Percentiles rank a stretch among this genome's conserved stretches.
Evolutionary conservation across 2,797 vertebrate species (phyloP).

Genomic region (Melanotaenia maccullochi): DNA sequence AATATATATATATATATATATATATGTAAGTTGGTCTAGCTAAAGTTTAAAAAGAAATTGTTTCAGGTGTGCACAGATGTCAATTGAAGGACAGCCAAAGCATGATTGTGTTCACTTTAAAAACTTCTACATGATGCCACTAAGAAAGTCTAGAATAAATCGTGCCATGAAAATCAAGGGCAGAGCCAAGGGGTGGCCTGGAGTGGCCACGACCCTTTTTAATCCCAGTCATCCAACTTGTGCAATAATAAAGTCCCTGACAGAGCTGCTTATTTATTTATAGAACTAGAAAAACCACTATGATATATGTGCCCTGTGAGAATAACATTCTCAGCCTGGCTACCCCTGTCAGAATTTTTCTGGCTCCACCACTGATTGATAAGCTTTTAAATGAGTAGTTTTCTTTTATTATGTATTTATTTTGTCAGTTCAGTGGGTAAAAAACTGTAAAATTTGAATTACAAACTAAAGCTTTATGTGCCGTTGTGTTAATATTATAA

Average conservation of each 20-base stretch:
- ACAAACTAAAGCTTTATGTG: background rate
- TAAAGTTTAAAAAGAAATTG: background rate
- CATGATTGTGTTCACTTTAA: constrained; percentile 21
- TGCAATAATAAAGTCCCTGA: background rate
- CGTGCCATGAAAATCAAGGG: background rate
- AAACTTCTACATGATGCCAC: background rate
- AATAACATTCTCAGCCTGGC: background rate
- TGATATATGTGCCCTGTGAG: background rate
- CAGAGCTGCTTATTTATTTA: too few species aligned
- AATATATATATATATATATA: too few species aligned
- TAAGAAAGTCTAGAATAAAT: background rate
- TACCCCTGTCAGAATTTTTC: background rate
- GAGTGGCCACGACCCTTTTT: background rate
- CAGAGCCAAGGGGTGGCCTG: background rate
- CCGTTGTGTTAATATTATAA: background rate
- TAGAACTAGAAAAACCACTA: too few species aligned
- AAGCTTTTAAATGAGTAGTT: background rate
- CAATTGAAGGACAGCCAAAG: constrained; percentile 41
- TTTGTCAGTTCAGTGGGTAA: background rate
- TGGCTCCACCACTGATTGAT: background rate
- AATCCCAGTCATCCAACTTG: background rate
- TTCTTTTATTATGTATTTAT: background rate
- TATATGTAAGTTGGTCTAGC: background rate
- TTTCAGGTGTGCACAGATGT: background rate
- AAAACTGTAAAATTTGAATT: background rate